phyloP scores from a whole-genome alignment of 2,888 invertebrate species.

The Heteromurus nitidus region DNA sequence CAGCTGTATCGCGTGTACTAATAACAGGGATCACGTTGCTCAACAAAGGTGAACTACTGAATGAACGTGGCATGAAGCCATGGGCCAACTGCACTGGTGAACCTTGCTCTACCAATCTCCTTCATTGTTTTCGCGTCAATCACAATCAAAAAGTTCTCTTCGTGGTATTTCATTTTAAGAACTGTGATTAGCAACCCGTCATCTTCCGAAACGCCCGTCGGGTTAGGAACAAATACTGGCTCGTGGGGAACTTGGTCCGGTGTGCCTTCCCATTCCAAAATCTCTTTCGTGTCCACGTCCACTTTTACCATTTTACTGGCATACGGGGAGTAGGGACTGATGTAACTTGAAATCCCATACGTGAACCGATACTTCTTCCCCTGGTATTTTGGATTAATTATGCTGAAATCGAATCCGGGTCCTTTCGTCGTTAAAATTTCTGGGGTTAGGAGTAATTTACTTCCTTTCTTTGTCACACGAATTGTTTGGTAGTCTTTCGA shows the following conservation, averaged over 20 bases:
- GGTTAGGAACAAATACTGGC: constrained; percentile 76
- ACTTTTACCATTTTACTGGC: constrained; percentile 75
- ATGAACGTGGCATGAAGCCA: constrained; percentile 74
- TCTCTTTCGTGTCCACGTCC: constrained; percentile 75
- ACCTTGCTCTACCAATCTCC: constrained; percentile 75
- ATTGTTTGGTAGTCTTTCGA: constrained; percentile 75
- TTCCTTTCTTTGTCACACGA: constrained; percentile 75
- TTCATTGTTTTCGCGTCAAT: constrained; percentile 75
- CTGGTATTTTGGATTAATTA: constrained; percentile 75
- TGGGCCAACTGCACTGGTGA: constrained; percentile 73
- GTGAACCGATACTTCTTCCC: constrained; percentile 76
- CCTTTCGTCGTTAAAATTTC: constrained; percentile 65
- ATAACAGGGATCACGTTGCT: not conserved
- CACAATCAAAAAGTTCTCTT: constrained; percentile 74
- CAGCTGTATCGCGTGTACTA: not conserved
- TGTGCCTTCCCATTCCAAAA: constrained; percentile 75
- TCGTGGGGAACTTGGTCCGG: constrained; percentile 76
- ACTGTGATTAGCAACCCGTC: constrained; percentile 76
- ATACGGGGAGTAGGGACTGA: constrained; percentile 61
- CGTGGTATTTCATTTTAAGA: constrained; percentile 73
- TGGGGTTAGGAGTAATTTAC: constrained; percentile 73
- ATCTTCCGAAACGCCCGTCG: constrained; percentile 76
- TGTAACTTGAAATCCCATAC: constrained; percentile 76
- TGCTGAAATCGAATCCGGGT: constrained; percentile 76
- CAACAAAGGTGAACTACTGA: constrained; percentile 12